Evolutionary conservation across 2,888 invertebrate genomes (phyloP), one percentile per base, ranked within the genome.

Genomic region (Candidula unifasciata): DNA sequence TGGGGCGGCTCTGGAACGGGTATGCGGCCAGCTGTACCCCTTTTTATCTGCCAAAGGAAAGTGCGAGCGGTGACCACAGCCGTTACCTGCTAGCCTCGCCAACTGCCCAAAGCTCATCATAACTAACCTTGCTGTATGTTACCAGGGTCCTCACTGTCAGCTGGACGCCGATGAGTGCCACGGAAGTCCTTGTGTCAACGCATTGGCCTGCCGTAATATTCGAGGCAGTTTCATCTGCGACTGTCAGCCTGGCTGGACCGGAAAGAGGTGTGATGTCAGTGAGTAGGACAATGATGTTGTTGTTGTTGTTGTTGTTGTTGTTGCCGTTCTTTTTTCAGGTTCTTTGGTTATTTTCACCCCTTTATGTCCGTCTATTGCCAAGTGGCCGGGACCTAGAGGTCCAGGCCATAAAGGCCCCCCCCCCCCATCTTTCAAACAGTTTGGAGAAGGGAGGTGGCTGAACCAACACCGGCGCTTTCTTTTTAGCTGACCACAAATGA

Each of bases 191-290:
- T 98, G 98, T 94, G 96, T 97, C 89, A 97, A 98, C 95, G 97
- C 97, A 57, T 82, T 96, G 87, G 95, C 96, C 76, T 98, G 98
- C 94, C 95, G 96, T 93, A 97, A 98, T 95, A 95, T 96, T 86
- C 96, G 96, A 18, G 98, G 97, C 16, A 96, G 96, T 90, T 98
- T 97, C 94, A 94, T 95, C 90, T 97, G 98, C 95, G 95, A 96
- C 87, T 98, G 98, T 94, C 95, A 96, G 86, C 96, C 97, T 33
- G 97, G 98, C 85, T 98, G 97, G 96, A 97, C 98, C 93, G 99
- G 99, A 85, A 96, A 97, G 90, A 96, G 96, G 86, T 98, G 98
- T 94, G 97, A 97, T 92, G 87, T 89, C 76, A 91, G 92, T 92
- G 88, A 88, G 92, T 88, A 35, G 27, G 18, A 27, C n/a, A 0